A percentile compares a stretch with the other conserved stretches of the same genome.
Evolutionary conservation across 2,888 invertebrate genomes (phyloP).

Genomic region (Cylindroiulus punctatus): DNA sequence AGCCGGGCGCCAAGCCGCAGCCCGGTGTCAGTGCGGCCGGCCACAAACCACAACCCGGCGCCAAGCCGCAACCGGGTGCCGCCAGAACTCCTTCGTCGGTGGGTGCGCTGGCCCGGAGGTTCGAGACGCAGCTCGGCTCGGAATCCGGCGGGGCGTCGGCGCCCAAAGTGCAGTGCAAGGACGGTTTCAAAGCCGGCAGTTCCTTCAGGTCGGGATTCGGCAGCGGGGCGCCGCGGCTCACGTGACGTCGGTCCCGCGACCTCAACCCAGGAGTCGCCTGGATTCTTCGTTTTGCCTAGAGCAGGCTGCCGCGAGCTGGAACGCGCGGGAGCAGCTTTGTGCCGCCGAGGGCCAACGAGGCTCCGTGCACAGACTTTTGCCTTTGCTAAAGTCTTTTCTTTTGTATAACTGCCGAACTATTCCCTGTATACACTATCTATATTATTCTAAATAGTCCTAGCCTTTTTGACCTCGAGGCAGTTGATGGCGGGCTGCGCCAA

Average conservation of each 20-base stretch:
- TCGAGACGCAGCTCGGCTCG: constrained; percentile 52
- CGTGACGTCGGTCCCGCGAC: not conserved
- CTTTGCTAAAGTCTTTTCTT: constrained; percentile 47
- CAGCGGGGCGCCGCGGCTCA: constrained; percentile 14
- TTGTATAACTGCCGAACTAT: constrained; percentile 35
- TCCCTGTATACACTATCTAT: not conserved
- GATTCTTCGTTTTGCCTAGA: constrained; percentile 2
- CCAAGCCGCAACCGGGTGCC: not conserved
- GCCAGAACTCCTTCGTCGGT: constrained; percentile 54
- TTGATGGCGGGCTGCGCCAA: not conserved
- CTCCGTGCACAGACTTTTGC: constrained; percentile 30
- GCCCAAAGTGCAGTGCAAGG: constrained; percentile 25
- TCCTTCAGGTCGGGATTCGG: constrained; percentile 42
- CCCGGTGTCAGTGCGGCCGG: not conserved
- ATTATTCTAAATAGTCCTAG: constrained; percentile 40
- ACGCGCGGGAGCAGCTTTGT: not conserved
- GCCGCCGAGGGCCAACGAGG: not conserved
- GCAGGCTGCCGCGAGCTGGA: not conserved
- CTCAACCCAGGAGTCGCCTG: not conserved
- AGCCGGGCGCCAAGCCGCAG: not conserved
- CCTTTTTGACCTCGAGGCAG: not conserved
- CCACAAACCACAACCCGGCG: not conserved
- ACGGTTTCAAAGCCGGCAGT: not conserved
- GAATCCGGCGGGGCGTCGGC: not conserved
- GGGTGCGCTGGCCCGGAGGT: constrained; percentile 56